Conservation (phyloP, 2,888 invertebrate species). For the Platycnemis pennipes region DNA sequence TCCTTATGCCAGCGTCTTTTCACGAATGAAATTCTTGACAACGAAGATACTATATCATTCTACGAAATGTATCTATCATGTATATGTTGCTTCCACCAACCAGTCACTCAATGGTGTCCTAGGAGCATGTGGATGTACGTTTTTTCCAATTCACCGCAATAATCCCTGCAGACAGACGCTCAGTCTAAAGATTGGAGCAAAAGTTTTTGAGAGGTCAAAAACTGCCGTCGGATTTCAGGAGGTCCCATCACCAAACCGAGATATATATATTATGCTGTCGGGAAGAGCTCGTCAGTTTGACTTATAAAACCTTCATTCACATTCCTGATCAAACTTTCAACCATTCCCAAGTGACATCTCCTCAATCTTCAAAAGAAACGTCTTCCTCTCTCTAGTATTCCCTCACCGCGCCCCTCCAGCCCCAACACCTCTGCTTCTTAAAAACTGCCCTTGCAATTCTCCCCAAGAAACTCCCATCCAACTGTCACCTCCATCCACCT, state of each 20-base stretch:
- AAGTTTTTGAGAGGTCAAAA: background rate
- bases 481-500: slow-evolving; percentile 13
- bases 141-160: background rate
- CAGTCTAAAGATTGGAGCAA: background rate
- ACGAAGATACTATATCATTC: too few species aligned
- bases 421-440: background rate
- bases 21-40: too few species aligned
- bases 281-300: background rate
- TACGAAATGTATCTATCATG: too few species aligned
- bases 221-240: slow-evolving; percentile 9
- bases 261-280: slow-evolving; percentile 11
- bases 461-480: too few species aligned
- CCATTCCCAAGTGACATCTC: slow-evolving; percentile 56
- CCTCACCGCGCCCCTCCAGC: background rate
- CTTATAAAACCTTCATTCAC: slow-evolving; percentile 23
- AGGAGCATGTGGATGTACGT: too few species aligned
- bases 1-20: too few species aligned
- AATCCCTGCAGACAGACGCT: background rate
- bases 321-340: slow-evolving; percentile 31
- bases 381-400: background rate
- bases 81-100: too few species aligned
- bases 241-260: background rate
- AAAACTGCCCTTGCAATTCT: background rate
- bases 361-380: slow-evolving; percentile 4
- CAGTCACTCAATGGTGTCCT: too few species aligned